These are phyloP conservation scores for Agapostemon virescens DNA, from an alignment of 2,888 invertebrate species.

Conservation along the genomic window DNA sequence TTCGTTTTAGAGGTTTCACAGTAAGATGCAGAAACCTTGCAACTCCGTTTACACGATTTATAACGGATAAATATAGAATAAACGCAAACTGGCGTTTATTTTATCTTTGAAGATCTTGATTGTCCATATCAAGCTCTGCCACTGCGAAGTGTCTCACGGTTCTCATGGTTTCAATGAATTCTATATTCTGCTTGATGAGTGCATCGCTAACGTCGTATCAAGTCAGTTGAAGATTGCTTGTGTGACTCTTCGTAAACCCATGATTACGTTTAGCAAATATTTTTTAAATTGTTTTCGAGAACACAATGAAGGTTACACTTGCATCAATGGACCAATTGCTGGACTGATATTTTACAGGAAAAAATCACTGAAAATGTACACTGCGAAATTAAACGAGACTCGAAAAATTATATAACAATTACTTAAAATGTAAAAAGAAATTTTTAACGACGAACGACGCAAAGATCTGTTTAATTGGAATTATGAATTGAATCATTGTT, in stretches of 20 bases:
- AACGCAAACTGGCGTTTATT: background rate
- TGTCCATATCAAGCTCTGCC: background rate
- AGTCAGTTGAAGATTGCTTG: background rate
- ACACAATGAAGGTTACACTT: background rate
- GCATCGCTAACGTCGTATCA: background rate
- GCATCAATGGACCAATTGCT: background rate
- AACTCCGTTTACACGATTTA: background rate
- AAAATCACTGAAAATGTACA: background rate
- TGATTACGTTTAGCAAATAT: background rate
- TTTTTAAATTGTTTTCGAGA: background rate
- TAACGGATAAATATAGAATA: background rate
- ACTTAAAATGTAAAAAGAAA: background rate
- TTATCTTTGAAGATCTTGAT: conserved; percentile 9
- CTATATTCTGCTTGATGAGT: background rate
- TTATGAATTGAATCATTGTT: background rate
- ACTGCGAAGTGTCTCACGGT: background rate
- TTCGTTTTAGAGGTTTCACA: background rate
- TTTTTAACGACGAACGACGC: background rate
- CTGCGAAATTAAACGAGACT: no score
- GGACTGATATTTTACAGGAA: background rate
- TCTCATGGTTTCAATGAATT: background rate
- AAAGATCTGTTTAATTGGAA: background rate
- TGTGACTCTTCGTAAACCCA: background rate
- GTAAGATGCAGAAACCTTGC: background rate
- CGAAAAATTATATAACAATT: no score